Evolutionary conservation across 2,888 invertebrate species (phyloP).

Genomic region (Drosophila birchii): DNA sequence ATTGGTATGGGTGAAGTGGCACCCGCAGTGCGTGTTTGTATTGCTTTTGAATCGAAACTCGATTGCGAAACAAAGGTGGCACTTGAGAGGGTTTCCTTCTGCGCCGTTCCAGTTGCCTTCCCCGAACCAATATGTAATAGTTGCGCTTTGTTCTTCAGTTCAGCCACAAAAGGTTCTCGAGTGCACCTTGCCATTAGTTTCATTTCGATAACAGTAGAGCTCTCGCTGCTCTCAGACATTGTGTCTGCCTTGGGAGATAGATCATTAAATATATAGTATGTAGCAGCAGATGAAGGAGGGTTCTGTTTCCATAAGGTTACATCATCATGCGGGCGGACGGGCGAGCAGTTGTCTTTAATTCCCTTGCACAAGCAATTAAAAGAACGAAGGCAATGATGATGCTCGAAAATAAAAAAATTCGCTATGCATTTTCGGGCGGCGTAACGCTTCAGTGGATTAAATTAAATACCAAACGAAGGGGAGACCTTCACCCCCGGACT

Average conservation of each 20-base stretch:
- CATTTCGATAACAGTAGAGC: constrained; percentile 15
- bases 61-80: constrained; percentile 71
- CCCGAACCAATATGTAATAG: constrained; percentile 70
- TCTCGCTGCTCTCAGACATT: constrained; percentile 10
- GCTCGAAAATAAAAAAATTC: constrained; percentile 57
- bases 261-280: constrained; percentile 30
- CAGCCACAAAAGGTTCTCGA: constrained; percentile 32
- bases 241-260: constrained; percentile 20
- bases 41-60: constrained; percentile 79
- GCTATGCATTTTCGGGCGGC: constrained; percentile 62
- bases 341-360: constrained; percentile 60
- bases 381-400: constrained; percentile 23
- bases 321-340: constrained; percentile 61
- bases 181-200: constrained; percentile 64
- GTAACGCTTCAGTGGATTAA: constrained; percentile 57
- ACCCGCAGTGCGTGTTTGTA: constrained; percentile 76
- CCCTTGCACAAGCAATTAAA: constrained; percentile 64
- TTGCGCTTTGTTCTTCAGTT: constrained; percentile 33
- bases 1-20: constrained; percentile 63
- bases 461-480: constrained; percentile 25
- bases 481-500: neutral
- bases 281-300: neutral
- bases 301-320: constrained; percentile 27
- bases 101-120: constrained; percentile 69
- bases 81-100: constrained; percentile 55